Conservation (phyloP, 2,113 vertebrate species). For the Vireo altiloquus region DNA sequence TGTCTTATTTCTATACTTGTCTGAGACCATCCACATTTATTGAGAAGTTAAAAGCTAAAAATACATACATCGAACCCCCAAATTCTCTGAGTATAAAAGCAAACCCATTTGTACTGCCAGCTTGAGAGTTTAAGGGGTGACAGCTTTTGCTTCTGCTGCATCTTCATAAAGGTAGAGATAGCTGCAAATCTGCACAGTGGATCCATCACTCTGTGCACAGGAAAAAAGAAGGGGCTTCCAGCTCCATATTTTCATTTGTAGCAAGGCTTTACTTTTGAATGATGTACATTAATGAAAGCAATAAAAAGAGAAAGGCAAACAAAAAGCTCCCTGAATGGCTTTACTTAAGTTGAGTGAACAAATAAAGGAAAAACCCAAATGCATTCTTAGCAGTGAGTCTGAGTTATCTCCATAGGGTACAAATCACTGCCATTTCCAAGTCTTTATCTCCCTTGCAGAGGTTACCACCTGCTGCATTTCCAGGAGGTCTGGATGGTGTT, state of each 20-base stretch:
- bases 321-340: neutral
- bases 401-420: neutral
- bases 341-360: neutral
- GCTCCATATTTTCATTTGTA: neutral
- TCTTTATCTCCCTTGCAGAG: slow-evolving; percentile 46
- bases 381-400: neutral
- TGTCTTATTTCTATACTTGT: neutral
- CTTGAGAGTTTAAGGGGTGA: neutral
- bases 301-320: neutral
- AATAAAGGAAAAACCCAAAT: neutral
- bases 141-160: neutral
- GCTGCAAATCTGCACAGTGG: neutral
- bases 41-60: neutral
- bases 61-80: neutral
- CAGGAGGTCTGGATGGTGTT: neutral
- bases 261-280: neutral
- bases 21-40: neutral
- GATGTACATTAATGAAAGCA: neutral
- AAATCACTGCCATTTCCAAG: slow-evolving; percentile 12
- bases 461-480: slow-evolving; percentile 25
- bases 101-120: neutral
- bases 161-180: neutral
- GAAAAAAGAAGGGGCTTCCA: neutral
- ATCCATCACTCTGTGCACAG: neutral
- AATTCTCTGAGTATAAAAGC: neutral